phyloP scores from a whole-genome alignment of 2,888 invertebrate species.

The Drosophila acutilabella region DNA sequence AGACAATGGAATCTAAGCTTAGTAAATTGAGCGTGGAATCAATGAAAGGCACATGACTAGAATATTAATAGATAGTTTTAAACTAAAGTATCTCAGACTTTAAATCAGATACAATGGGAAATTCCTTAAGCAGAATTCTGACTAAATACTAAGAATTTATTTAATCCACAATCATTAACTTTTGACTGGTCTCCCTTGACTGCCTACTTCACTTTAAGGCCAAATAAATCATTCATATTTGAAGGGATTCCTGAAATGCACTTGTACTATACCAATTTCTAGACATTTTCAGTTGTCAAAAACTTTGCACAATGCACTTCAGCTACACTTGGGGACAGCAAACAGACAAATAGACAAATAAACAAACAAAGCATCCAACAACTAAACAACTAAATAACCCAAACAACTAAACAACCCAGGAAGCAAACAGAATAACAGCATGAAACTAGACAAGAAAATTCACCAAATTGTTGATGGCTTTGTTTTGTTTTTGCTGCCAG shows the following conservation, averaged over 20 bases:
- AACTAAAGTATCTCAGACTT: not conserved
- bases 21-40: conserved; percentile 5
- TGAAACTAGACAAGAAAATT: conserved; percentile 34
- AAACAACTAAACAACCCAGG: conserved; percentile 3
- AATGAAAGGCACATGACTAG: conserved; percentile 1
- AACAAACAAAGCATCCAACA: conserved; percentile 14
- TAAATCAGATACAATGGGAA: too few relatives aligned
- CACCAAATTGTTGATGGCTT: conserved; percentile 55
- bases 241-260: conserved; percentile 27
- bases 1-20: conserved; percentile 11
- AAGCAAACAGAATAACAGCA: conserved; percentile 13
- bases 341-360: not conserved
- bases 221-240: conserved; percentile 41
- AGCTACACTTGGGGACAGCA: conserved; percentile 20
- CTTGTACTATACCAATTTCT: conserved; percentile 37
- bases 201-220: conserved; percentile 6
- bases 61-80: not conserved
- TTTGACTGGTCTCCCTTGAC: not conserved
- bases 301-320: conserved; percentile 69
- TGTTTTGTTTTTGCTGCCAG: conserved; percentile 27
- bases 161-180: not conserved
- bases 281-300: conserved; percentile 54
- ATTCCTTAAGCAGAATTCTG: too few relatives aligned
- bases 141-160: too few relatives aligned
- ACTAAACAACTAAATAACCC: not conserved